Evolutionary conservation across 2,797 vertebrate genomes (phyloP).

Genomic region (Clarias laeviceps): DNA sequence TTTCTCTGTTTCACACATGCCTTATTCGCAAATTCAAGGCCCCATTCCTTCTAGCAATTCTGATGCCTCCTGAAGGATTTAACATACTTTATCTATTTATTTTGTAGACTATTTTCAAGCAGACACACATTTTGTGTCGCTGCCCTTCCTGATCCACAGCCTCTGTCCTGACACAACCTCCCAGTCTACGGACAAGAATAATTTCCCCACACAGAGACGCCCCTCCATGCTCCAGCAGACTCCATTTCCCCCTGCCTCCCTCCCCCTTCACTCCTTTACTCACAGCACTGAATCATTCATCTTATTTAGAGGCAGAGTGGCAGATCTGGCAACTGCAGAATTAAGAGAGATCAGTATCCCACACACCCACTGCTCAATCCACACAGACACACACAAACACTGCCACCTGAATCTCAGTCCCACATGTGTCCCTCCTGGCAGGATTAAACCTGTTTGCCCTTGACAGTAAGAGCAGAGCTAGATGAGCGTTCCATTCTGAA

Average conservation of each 20-base stretch:
- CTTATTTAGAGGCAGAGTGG: slow-evolving; percentile 75
- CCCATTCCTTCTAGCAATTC: slow-evolving; percentile 19
- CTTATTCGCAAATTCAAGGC: slow-evolving; percentile 17
- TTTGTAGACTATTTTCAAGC: neutral
- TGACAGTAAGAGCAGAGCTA: slow-evolving; percentile 41
- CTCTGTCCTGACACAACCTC: neutral
- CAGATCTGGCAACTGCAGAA: slow-evolving; percentile 73
- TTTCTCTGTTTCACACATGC: slow-evolving; percentile 40
- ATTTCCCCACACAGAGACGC: slow-evolving; percentile 34
- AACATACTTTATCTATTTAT: slow-evolving; percentile 13
- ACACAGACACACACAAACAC: slow-evolving; percentile 24
- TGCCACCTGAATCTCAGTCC: slow-evolving; percentile 59
- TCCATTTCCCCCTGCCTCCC: slow-evolving; percentile 69
- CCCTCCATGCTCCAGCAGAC: slow-evolving; percentile 62
- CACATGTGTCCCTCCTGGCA: slow-evolving; percentile 41
- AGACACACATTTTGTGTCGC: slow-evolving; percentile 20
- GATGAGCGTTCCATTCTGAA: slow-evolving; percentile 54
- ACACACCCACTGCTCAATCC: slow-evolving; percentile 37
- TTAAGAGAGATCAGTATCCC: slow-evolving; percentile 72
- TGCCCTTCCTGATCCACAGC: slow-evolving; percentile 8
- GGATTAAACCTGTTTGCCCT: slow-evolving; percentile 57
- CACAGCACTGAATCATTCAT: slow-evolving; percentile 75
- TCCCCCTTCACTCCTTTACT: slow-evolving; percentile 74
- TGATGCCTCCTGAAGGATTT: slow-evolving; percentile 22
- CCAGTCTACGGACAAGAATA: slow-evolving; percentile 19